phyloP scores from a whole-genome alignment of 2,113 vertebrate species.

The Haliaeetus leucogaster region DNA sequence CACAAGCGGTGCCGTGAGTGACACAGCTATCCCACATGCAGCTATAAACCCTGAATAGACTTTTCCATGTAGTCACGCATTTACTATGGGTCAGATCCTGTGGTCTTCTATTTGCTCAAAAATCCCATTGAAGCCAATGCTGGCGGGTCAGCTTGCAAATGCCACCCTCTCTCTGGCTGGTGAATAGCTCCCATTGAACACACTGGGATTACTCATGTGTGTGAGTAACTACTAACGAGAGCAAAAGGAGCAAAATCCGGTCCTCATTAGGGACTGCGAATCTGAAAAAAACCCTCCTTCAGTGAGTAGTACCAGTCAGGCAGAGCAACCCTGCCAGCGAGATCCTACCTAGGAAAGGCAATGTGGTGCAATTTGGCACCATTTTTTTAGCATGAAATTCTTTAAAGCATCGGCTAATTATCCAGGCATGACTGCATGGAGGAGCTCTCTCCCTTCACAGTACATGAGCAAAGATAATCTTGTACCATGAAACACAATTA shows the following conservation, averaged over 20 bases:
- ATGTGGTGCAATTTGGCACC: not conserved
- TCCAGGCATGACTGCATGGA: not conserved
- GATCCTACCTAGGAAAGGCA: not conserved
- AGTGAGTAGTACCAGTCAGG: not conserved
- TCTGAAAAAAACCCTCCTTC: not conserved
- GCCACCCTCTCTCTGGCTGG: not conserved
- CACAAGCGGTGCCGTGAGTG: not conserved
- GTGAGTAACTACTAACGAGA: not conserved
- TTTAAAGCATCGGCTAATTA: not conserved
- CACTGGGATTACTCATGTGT: constrained; percentile 25
- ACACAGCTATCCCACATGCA: not conserved
- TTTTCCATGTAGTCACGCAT: constrained; percentile 13
- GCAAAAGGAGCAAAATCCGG: constrained; percentile 3
- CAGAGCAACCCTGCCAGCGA: not conserved
- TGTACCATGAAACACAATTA: constrained; percentile 11
- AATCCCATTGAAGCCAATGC: constrained; percentile 13
- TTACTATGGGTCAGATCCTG: not conserved
- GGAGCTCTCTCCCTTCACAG: not conserved
- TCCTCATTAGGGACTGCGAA: not conserved
- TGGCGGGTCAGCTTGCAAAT: constrained; percentile 14
- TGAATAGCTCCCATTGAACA: constrained; percentile 51
- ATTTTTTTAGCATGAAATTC: not conserved
- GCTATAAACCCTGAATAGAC: not conserved
- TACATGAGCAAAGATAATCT: not conserved
- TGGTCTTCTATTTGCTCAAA: constrained; percentile 9